Conservation (phyloP, 2,888 invertebrate genomes). For the Lampropteryx suffumata region DNA sequence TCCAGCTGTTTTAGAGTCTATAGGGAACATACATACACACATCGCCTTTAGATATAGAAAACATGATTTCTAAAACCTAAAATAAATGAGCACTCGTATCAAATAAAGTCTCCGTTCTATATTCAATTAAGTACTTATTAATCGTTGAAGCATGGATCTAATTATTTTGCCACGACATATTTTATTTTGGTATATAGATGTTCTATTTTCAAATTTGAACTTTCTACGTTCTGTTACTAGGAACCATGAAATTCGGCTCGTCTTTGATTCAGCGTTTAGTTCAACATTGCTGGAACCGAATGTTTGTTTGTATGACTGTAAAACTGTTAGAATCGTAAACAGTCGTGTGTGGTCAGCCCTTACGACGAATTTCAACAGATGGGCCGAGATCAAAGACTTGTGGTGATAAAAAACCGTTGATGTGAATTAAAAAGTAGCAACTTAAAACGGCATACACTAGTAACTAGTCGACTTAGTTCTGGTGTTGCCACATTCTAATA, state of each 20-base stretch:
- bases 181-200: too few species aligned
- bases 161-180: too few species aligned
- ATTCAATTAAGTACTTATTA: too few species aligned
- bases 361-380: constrained; percentile 81
- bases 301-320: constrained; percentile 79
- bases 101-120: too few species aligned
- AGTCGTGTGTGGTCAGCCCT: constrained; percentile 81
- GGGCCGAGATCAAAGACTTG: constrained; percentile 74
- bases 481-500: neutral
- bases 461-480: constrained; percentile 12
- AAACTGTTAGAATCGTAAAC: constrained; percentile 80
- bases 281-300: constrained; percentile 70
- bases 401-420: constrained; percentile 74
- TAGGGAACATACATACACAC: too few species aligned
- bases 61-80: too few species aligned
- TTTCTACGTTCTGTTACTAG: constrained; percentile 51
- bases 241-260: constrained; percentile 67
- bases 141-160: too few species aligned
- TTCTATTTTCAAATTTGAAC: constrained; percentile 46
- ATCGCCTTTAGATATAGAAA: too few species aligned
- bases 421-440: constrained; percentile 75
- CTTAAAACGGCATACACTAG: constrained; percentile 50
- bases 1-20: too few species aligned
- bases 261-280: constrained; percentile 72
- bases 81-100: too few species aligned